Base-by-base conservation (phyloP, 2,888 invertebrate genomes). In the Caradrina clavipalpis region DNA sequence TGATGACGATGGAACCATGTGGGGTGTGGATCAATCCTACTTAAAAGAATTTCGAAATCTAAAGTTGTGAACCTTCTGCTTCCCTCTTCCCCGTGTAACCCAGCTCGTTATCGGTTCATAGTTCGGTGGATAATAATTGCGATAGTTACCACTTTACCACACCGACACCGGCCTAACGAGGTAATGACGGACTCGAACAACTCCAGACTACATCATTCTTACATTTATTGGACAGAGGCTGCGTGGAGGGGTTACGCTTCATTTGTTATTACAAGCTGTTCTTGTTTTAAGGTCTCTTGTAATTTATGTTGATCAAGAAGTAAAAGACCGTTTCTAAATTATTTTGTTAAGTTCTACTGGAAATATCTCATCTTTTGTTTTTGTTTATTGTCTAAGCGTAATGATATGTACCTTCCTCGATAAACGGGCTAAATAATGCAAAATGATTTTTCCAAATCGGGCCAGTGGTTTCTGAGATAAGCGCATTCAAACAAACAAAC, bases 121-220 rank as follows among this genome's bases (percentile, higher is more conserved):
- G 83, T 84, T 83, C 78, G 67, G 26, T 85, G 83, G 62, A 22
- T 64, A 78, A 78, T 77, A 82, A 76, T 77, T 78, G 72, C 78
- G 51, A 74, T 70, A 76, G 69, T 82, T 65, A 54, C 78, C 22
- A 73, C 50, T 61, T 74, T 70, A 61, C 69, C 51, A 54, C 69
- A 69, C 55, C 68, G 65, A 55, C 69, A 74, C 56, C 59, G 55
- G 55, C 49, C 56, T 60, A 64, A 66, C 59, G 61, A 70, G 69
- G n/a, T 73, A 74, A 74, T 81, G 57, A 45, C 54, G 3, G 26
- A 56, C 55, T 76, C 50, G 51, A 53, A 59, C 39, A 11, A 70
- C 66, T 66, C 50, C 58, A 61, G 63, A 69, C 80, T 69, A 58
- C 75, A 80, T 75, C 72, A 51, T 26, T 66, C 35, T 55, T 35